These are phyloP conservation scores for Brachypalpus laphriformis DNA, from an alignment of 2,888 invertebrate genomes.

Conservation along the genomic window DNA sequence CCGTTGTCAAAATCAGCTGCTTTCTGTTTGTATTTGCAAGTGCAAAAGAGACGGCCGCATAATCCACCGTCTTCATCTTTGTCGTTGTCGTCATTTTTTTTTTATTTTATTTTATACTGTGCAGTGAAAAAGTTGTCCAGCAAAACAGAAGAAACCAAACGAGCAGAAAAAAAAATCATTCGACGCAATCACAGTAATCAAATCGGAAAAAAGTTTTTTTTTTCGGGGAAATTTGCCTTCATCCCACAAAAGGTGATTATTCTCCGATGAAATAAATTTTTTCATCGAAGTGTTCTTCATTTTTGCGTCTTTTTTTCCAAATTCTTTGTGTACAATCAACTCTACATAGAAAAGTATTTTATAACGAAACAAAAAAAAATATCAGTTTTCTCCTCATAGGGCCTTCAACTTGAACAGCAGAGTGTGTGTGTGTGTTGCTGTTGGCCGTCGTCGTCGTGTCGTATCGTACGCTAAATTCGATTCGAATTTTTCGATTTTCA, in stretches of 20 bases:
- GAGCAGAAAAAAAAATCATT: slow-evolving; percentile 39
- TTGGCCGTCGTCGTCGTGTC: too few species aligned
- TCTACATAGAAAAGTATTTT: neutral
- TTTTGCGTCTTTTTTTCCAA: slow-evolving; percentile 38
- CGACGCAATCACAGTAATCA: slow-evolving; percentile 68
- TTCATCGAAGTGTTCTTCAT: slow-evolving; percentile 23
- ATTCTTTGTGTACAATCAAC: slow-evolving; percentile 50
- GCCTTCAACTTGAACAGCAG: slow-evolving; percentile 51
- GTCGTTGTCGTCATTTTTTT: slow-evolving; percentile 37
- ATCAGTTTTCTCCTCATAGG: slow-evolving; percentile 47
- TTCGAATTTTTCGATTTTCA: neutral
- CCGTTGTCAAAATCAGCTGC: slow-evolving; percentile 74
- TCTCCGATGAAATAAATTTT: slow-evolving; percentile 17
- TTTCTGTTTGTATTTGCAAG: slow-evolving; percentile 71
- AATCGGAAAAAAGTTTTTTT: slow-evolving; percentile 51
- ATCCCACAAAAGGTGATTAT: slow-evolving; percentile 60
- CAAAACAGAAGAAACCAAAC: slow-evolving; percentile 41
- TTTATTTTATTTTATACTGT: slow-evolving; percentile 62
- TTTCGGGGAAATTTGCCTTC: slow-evolving; percentile 38
- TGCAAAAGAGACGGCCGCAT: slow-evolving; percentile 50
- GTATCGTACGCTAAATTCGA: neutral
- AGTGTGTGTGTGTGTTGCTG: neutral
- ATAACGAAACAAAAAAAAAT: neutral
- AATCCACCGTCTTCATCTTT: slow-evolving; percentile 38
- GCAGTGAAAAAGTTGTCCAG: slow-evolving; percentile 68